Evolutionary conservation across 2,113 vertebrate species (phyloP).

Genomic region (Centropus unirufus): DNA sequence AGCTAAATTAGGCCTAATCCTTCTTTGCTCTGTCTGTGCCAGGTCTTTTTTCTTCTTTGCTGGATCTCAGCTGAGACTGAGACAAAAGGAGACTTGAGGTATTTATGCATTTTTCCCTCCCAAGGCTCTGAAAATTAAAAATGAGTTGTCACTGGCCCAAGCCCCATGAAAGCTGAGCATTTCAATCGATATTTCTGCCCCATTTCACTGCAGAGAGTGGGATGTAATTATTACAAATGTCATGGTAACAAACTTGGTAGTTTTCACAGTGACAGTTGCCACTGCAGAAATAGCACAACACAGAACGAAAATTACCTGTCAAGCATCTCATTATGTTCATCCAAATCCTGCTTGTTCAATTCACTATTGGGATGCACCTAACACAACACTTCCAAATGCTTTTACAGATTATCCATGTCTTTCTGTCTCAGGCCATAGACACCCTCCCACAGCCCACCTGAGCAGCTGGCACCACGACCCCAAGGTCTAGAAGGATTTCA

Average conservation of each 20-base stretch:
- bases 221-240: conserved; percentile 74
- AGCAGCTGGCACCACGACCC: background rate
- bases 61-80: background rate
- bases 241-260: conserved; percentile 70
- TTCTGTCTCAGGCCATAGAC: background rate
- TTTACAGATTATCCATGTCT: background rate
- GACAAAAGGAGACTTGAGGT: conserved; percentile 28
- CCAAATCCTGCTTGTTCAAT: conserved; percentile 49
- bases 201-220: conserved; percentile 68
- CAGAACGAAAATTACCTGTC: conserved; percentile 73
- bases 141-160: conserved; percentile 64
- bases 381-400: conserved; percentile 29
- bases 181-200: conserved; percentile 69
- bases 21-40: background rate
- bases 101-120: conserved; percentile 22
- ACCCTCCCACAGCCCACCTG: background rate
- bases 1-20: conserved; percentile 38
- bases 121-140: conserved; percentile 59
- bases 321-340: conserved; percentile 62
- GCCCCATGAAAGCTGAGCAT: conserved; percentile 54
- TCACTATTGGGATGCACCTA: conserved; percentile 29
- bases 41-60: background rate
- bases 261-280: conserved; percentile 71
- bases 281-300: conserved; percentile 71
- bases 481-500: background rate